Evolutionary conservation across 1,140 invertebrate species (phyloP), one percentile per base, ranked within the genome.

Genomic region (Neomicropteryx cornuta): DNA sequence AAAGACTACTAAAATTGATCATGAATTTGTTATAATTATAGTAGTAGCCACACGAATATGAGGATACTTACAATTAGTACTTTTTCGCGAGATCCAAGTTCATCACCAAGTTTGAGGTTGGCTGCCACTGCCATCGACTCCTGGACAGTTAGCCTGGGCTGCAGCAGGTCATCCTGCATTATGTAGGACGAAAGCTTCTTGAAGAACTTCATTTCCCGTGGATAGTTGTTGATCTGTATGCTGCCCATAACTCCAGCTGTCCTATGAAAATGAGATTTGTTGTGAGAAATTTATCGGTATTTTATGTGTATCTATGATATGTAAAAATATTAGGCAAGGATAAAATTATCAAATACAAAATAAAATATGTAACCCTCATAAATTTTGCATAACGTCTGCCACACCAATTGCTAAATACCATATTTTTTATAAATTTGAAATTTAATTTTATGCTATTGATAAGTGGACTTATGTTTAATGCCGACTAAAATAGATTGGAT

Each of bases 161-260:
- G 76, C 17, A 90, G 63, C 30, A 89, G 60, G 52, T 91, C 86
- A 43, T 93, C 84, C 59, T 95, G 91, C 73, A 90, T 88, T 48
- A 94, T 93, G 63, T 93, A 94, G 51, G 82, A 82, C 3, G 85
- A 86, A 32, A 87, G 74, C 59, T 86, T 88, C 47, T 77, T 75
- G 70, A 78, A 84, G 19, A 76, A 70, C 39, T 76, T 70, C 52
- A 88, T 73, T 41, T 83, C 72, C 14, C 89, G 68, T 3, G 76
- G 62, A 45, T 79, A 75, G 4, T 82, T 83, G 52, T 92, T 92
- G 2, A 91, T 74, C 28, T 72, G 60, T 39, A 87, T 76, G 38
- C 70, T 65, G 8, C 84, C 85, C 22, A 62, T 72, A 3, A 79
- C 75, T 28, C 76, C 76, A 16, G 66, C 66, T 44, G 70, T 55